Conservation (phyloP, 2,888 invertebrate genomes). For the Parascotia fuliginaria region DNA sequence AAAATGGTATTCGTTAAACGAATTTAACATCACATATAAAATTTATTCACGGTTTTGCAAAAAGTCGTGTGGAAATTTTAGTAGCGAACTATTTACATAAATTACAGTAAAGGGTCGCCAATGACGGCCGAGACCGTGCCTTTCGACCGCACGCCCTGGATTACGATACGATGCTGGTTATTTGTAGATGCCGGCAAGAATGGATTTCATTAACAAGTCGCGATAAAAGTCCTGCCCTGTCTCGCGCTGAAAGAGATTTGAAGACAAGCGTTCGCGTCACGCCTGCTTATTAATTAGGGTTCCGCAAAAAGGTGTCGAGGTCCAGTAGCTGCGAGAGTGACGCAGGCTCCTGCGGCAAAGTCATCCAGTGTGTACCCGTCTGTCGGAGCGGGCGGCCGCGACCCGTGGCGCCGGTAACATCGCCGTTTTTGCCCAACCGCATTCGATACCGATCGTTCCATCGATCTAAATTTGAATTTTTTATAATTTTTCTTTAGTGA, state of each 20-base stretch:
- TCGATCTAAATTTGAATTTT: slow-evolving; percentile 42
- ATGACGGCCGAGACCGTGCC: slow-evolving; percentile 23
- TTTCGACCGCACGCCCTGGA: slow-evolving; percentile 28
- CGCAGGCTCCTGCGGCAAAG: slow-evolving; percentile 82
- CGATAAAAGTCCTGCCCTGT: slow-evolving; percentile 43
- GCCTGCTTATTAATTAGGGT: slow-evolving; percentile 80
- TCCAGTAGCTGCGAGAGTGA: slow-evolving; percentile 73
- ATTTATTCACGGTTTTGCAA: slow-evolving; percentile 24
- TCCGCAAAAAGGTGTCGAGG: slow-evolving; percentile 80
- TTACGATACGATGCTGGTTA: slow-evolving; percentile 26
- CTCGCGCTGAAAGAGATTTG: slow-evolving; percentile 51
- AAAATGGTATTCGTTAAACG: slow-evolving; percentile 16
- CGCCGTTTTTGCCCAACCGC: slow-evolving; percentile 43
- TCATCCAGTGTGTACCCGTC: slow-evolving; percentile 72
- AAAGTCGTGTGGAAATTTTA: slow-evolving; percentile 29
- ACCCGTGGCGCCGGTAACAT: slow-evolving; percentile 38
- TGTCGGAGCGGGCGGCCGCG: slow-evolving; percentile 62
- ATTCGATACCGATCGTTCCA: slow-evolving; percentile 27
- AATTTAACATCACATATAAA: slow-evolving; percentile 33
- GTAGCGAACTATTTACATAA: slow-evolving; percentile 37
- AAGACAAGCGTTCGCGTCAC: slow-evolving; percentile 61
- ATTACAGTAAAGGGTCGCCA: slow-evolving; percentile 31
- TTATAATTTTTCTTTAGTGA: slow-evolving; percentile 30
- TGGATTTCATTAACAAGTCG: slow-evolving; percentile 52
- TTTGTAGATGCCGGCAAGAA: slow-evolving; percentile 40